Conservation (phyloP, 2,797 vertebrate species). For the Sphaeramia orbicularis region DNA sequence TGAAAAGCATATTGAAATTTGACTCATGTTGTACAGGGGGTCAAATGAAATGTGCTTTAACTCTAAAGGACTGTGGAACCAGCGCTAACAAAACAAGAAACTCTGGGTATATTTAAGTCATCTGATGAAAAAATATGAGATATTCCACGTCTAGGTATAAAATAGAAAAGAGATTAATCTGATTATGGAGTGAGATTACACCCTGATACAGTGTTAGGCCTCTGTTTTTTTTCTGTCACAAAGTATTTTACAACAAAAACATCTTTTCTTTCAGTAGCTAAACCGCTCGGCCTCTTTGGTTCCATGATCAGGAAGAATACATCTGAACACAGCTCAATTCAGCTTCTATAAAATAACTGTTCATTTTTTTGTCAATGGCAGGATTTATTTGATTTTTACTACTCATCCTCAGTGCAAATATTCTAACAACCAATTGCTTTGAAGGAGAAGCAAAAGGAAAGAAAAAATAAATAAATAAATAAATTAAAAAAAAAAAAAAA, state of each 20-base stretch:
- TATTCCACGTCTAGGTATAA: slow-evolving; percentile 90
- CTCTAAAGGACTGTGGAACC: slow-evolving; percentile 92
- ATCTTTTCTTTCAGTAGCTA: slow-evolving; percentile 89
- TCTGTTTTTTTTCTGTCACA: slow-evolving; percentile 84
- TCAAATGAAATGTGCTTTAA: slow-evolving; percentile 89
- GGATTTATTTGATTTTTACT: slow-evolving; percentile 81
- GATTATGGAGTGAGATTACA: slow-evolving; percentile 90
- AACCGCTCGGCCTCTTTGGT: slow-evolving; percentile 97
- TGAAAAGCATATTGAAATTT: slow-evolving; percentile 87
- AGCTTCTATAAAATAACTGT: slow-evolving; percentile 97
- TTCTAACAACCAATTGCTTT: slow-evolving; percentile 91
- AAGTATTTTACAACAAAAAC: slow-evolving; percentile 85
- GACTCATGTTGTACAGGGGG: slow-evolving; percentile 96
- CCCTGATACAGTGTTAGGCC: slow-evolving; percentile 96
- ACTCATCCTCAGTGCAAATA: slow-evolving; percentile 98
- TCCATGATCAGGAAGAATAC: slow-evolving; percentile 95
- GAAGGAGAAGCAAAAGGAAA: slow-evolving; percentile 92
- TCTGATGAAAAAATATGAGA: slow-evolving; percentile 85
- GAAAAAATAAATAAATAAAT: too few species aligned
- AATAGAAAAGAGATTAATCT: slow-evolving; percentile 88
- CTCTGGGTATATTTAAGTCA: slow-evolving; percentile 81
- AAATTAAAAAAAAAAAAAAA: too few species aligned
- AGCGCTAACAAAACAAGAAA: slow-evolving; percentile 87
- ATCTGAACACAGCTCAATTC: slow-evolving; percentile 92
- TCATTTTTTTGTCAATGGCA: slow-evolving; percentile 90